Evolutionary conservation across 2,888 invertebrate species (phyloP).

Genomic region (Epistrophe eligans): DNA sequence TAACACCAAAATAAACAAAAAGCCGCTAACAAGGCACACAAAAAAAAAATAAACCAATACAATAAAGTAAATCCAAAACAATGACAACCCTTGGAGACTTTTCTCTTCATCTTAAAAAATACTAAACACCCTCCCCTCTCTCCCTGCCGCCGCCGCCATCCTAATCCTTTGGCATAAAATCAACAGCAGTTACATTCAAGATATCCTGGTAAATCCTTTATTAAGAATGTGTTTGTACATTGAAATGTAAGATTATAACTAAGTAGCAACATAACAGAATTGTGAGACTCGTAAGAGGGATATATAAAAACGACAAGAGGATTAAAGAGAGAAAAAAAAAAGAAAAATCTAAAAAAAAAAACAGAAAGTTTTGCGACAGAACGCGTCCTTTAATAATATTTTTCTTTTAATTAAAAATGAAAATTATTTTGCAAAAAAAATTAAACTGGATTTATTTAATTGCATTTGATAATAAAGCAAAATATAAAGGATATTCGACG

Average conservation of each 20-base stretch:
- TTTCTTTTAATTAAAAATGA: slow-evolving; percentile 59
- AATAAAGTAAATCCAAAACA: slow-evolving; percentile 45
- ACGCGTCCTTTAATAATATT: neutral
- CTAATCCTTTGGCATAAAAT: slow-evolving; percentile 29
- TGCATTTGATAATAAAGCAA: slow-evolving; percentile 43
- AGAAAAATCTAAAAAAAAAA: neutral
- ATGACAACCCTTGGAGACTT: slow-evolving; percentile 43
- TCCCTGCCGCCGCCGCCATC: neutral
- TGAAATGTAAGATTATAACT: slow-evolving; percentile 51
- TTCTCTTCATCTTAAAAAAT: slow-evolving; percentile 6
- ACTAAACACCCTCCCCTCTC: too few relatives aligned
- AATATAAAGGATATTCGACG: slow-evolving; percentile 12
- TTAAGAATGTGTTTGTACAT: slow-evolving; percentile 56
- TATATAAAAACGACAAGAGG: slow-evolving; percentile 7
- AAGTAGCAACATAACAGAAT: slow-evolving; percentile 45
- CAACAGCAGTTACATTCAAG: slow-evolving; percentile 47
- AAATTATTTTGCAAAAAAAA: slow-evolving; percentile 14
- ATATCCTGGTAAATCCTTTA: slow-evolving; percentile 64
- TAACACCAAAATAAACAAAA: neutral
- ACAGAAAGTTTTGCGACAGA: neutral
- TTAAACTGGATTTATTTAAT: slow-evolving; percentile 23
- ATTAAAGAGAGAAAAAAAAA: slow-evolving; percentile 4
- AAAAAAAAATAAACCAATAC: slow-evolving; percentile 15
- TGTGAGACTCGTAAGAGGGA: slow-evolving; percentile 6
- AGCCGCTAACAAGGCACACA: slow-evolving; percentile 33